Evolutionary conservation across 2,888 invertebrate species (phyloP).

Genomic region (Epirrita christyi): DNA sequence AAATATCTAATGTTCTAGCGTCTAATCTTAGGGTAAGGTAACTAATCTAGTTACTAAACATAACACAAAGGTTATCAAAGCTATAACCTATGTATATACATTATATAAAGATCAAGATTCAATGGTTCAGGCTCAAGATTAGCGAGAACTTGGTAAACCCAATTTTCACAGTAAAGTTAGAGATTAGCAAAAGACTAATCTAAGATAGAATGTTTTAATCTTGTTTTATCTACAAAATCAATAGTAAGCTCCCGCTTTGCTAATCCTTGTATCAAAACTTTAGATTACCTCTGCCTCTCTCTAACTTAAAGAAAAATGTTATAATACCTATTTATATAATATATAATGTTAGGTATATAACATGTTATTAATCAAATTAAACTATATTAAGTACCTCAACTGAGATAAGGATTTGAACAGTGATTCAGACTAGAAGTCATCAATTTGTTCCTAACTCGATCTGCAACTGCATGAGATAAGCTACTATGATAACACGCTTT

Average conservation of each 20-base stretch:
- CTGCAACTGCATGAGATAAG: conserved; percentile 26
- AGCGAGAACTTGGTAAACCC: too few relatives aligned
- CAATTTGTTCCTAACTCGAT: conserved; percentile 49
- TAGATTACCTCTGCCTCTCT: conserved; percentile 13
- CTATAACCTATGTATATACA: too few relatives aligned
- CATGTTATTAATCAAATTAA: conserved; percentile 27
- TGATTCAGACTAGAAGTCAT: conserved; percentile 38
- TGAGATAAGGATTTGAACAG: conserved; percentile 32
- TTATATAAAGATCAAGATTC: too few relatives aligned
- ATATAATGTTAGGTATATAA: conserved; percentile 31
- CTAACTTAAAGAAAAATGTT: conserved; percentile 1
- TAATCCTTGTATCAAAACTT: conserved; percentile 27
- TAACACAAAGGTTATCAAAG: too few relatives aligned
- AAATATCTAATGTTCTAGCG: too few relatives aligned
- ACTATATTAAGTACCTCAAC: conserved; percentile 16
- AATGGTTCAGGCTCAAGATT: too few relatives aligned
- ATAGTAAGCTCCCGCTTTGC: conserved; percentile 11
- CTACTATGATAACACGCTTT: conserved; percentile 11
- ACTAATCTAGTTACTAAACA: too few relatives aligned
- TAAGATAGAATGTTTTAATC: conserved; percentile 1
- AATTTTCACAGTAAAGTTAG: background rate
- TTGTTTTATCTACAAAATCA: conserved; percentile 24
- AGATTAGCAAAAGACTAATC: conserved; percentile 9
- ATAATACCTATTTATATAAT: too few relatives aligned
- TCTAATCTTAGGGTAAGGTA: too few relatives aligned